A percentile compares a stretch with the other conserved stretches of the same genome.
Evolutionary conservation across 2,113 vertebrate genomes (phyloP).

Genomic region (Coptodon rendalli): DNA sequence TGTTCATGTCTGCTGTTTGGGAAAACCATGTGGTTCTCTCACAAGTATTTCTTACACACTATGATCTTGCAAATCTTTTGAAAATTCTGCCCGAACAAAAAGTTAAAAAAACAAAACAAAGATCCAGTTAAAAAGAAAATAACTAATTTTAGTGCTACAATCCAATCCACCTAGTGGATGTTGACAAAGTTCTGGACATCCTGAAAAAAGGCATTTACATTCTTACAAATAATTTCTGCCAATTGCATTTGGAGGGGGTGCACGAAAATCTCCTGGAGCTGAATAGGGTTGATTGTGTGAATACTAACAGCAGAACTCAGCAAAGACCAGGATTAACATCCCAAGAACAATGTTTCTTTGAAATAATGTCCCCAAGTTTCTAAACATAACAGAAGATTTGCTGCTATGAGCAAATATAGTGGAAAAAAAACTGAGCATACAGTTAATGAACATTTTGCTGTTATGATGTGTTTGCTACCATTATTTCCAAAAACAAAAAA

Average conservation of each 20-base stretch:
- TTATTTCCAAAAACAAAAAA: neutral
- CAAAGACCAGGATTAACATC: neutral
- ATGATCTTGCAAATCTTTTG: neutral
- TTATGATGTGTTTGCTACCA: neutral
- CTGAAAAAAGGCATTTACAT: neutral
- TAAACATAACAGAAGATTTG: neutral
- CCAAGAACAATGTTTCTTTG: neutral
- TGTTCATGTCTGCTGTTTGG: neutral
- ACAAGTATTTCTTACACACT: neutral
- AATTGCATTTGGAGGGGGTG: neutral
- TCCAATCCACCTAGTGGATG: neutral
- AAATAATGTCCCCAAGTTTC: neutral
- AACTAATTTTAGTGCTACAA: neutral
- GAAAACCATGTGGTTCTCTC: neutral
- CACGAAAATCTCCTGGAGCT: neutral
- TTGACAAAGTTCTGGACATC: neutral
- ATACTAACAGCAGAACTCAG: neutral
- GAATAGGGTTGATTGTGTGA: neutral
- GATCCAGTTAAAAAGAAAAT: neutral
- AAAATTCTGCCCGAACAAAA: neutral
- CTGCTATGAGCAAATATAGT: neutral
- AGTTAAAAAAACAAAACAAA: neutral
- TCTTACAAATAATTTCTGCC: neutral
- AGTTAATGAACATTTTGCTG: neutral
- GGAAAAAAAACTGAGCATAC: neutral